Conservation (phyloP, 2,113 vertebrate species). For the Mola mola region DNA sequence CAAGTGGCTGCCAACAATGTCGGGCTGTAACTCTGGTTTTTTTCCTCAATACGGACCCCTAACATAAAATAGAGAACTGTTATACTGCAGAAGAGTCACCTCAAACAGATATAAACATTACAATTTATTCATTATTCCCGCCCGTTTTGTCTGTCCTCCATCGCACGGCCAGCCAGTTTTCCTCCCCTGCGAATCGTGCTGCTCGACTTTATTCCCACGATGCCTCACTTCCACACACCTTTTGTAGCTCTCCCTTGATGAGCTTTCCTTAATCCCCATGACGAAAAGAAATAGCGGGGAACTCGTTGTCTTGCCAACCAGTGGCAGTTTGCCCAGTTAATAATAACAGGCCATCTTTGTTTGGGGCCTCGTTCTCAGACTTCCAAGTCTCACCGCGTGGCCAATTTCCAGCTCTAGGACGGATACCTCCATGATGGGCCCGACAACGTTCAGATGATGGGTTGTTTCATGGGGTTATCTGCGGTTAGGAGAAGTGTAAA, state of each 20-base stretch:
- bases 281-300: constrained; percentile 50
- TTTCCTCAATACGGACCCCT: too few species aligned
- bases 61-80: too few species aligned
- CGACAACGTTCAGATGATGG: constrained; percentile 34
- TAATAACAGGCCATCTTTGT: constrained; percentile 67
- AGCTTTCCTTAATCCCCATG: constrained; percentile 54
- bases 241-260: constrained; percentile 45
- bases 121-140: not conserved
- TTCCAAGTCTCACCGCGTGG: constrained; percentile 34
- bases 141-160: too few species aligned
- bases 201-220: constrained; percentile 8
- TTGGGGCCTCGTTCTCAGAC: constrained; percentile 52
- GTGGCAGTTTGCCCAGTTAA: constrained; percentile 65
- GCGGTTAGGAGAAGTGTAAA: not conserved
- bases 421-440: constrained; percentile 37
- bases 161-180: too few species aligned
- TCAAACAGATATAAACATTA: too few species aligned
- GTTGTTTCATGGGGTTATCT: not conserved
- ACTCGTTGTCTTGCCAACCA: constrained; percentile 39
- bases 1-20: constrained; percentile 7
- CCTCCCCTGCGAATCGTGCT: too few species aligned
- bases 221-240: constrained; percentile 14
- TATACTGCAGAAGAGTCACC: too few species aligned
- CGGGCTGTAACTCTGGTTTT: too few species aligned
- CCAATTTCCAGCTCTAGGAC: constrained; percentile 40